Conservation (phyloP, 2,888 invertebrate species). For the Loripinus fragilis region DNA sequence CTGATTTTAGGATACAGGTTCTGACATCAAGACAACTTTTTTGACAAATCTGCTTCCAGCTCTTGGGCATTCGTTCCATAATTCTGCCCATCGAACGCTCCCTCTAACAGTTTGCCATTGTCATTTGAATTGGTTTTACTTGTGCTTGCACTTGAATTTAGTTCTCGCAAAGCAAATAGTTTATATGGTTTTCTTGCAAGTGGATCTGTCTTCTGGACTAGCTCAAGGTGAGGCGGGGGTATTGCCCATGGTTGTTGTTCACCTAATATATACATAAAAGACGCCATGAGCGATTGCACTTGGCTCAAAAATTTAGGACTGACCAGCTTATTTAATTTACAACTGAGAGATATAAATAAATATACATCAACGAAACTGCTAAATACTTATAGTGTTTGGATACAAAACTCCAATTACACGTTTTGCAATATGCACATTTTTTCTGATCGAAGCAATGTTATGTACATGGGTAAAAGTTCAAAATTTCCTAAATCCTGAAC, state of each 20-base stretch:
- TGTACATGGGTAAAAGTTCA: too few relatives aligned
- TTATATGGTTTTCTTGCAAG: constrained; percentile 65
- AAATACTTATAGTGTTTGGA: too few relatives aligned
- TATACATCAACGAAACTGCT: too few relatives aligned
- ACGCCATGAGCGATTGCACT: too few relatives aligned
- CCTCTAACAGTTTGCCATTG: not conserved
- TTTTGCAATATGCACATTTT: too few relatives aligned
- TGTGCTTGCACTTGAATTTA: not conserved
- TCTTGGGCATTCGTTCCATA: constrained; percentile 25
- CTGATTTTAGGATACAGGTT: too few relatives aligned
- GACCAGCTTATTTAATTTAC: too few relatives aligned
- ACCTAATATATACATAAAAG: constrained; percentile 50
- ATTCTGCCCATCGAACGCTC: not conserved
- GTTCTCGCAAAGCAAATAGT: constrained; percentile 28
- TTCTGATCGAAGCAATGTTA: too few relatives aligned
- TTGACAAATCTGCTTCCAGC: constrained; percentile 12
- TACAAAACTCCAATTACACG: too few relatives aligned
- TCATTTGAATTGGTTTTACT: not conserved
- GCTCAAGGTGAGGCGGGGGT: constrained; percentile 58
- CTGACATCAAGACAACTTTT: constrained; percentile 15
- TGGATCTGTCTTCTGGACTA: constrained; percentile 67
- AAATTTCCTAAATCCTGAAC: too few relatives aligned
- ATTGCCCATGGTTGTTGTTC: constrained; percentile 66
- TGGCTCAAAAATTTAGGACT: too few relatives aligned
- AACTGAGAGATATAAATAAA: too few relatives aligned